phyloP scores from a whole-genome alignment of 2,113 vertebrate genomes.

The Nothoprocta pentlandii region DNA sequence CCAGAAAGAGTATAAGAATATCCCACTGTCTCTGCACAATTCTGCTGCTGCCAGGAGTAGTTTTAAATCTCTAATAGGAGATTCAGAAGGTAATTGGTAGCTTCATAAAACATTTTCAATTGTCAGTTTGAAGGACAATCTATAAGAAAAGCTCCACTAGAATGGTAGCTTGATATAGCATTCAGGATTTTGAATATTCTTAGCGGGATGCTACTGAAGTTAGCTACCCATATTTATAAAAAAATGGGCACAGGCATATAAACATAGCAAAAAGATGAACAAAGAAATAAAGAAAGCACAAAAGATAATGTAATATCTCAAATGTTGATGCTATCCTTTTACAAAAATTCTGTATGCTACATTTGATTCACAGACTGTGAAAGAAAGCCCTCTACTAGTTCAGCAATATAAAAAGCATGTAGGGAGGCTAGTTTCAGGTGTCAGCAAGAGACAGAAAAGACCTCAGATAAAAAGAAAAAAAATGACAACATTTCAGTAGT shows the following conservation, averaged over 20 bases:
- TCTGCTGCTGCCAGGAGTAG: neutral
- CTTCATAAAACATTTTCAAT: conserved; percentile 6
- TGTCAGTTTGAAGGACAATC: neutral
- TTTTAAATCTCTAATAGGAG: neutral
- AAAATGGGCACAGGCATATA: neutral
- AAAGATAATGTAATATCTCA: neutral
- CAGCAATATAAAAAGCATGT: neutral
- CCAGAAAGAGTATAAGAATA: neutral
- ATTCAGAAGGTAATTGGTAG: neutral
- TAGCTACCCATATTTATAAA: neutral
- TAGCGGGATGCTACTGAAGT: neutral
- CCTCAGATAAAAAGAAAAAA: neutral
- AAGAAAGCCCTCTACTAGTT: neutral
- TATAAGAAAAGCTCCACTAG: neutral
- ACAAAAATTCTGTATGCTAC: neutral
- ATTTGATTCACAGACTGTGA: neutral
- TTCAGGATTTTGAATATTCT: neutral
- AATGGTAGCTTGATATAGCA: neutral
- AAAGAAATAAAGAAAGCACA: neutral
- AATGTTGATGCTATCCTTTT: neutral
- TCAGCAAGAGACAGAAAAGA: neutral
- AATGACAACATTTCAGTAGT: neutral
- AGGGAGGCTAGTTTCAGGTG: neutral
- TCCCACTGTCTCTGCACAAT: neutral
- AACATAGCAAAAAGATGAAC: neutral